phyloP scores from a whole-genome alignment of 2,888 invertebrate species.

The Hoplodrina blanda region DNA sequence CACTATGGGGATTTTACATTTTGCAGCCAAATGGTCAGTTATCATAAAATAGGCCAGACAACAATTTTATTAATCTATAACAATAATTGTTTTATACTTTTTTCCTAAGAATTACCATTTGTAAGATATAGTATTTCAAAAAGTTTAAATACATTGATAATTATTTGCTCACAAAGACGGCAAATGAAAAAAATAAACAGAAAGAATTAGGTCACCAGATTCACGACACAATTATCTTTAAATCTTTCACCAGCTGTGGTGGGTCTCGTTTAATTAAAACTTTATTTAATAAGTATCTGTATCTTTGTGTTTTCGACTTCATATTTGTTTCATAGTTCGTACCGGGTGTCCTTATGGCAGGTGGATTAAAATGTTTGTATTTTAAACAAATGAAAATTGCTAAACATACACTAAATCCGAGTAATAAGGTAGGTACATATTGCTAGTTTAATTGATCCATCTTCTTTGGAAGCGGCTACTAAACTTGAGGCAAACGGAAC shows the following conservation, averaged over 20 bases:
- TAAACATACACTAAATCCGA: no score
- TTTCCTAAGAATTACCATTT: no score
- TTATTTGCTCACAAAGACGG: slow-evolving; percentile 10
- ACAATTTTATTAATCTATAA: no score
- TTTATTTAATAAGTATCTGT: slow-evolving; percentile 1
- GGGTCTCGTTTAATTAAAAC: slow-evolving; percentile 45
- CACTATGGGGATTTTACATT: no score
- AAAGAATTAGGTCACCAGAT: slow-evolving; percentile 42
- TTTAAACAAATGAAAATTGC: background rate
- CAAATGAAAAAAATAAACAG: slow-evolving; percentile 10
- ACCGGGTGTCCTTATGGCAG: background rate
- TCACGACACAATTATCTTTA: slow-evolving; percentile 39
- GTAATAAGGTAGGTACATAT: background rate
- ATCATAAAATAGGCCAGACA: no score
- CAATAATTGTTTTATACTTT: no score
- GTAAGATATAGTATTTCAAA: no score
- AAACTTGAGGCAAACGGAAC: no score
- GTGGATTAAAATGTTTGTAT: background rate
- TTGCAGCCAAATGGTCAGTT: no score
- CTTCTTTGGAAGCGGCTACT: background rate
- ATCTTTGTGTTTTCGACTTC: background rate
- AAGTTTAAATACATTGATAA: slow-evolving; percentile 4
- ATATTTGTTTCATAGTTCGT: background rate
- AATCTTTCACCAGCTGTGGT: slow-evolving; percentile 26
- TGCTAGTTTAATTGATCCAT: background rate